A percentile compares a stretch with the other conserved stretches of the same genome.
Evolutionary conservation across 1,140 invertebrate genomes (phyloP).

Genomic region (Lepidotrigona ventralis): DNA sequence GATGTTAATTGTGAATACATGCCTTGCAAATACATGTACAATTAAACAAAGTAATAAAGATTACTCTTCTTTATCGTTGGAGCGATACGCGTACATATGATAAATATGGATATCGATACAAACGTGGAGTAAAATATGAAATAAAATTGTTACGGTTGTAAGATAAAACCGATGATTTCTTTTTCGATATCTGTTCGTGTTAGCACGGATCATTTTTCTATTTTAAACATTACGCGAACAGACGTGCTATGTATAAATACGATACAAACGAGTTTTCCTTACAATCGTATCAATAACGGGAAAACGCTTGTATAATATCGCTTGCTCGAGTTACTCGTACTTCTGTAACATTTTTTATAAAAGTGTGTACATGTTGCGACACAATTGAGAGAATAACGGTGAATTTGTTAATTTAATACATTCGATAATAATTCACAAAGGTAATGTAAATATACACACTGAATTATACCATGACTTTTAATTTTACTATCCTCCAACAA

Average conservation of each 20-base stretch:
- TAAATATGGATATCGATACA: slow-evolving; percentile 44
- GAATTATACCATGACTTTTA: background rate
- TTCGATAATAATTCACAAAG: slow-evolving; percentile 58
- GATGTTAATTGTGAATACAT: slow-evolving; percentile 43
- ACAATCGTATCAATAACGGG: slow-evolving; percentile 44
- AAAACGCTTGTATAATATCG: slow-evolving; percentile 47
- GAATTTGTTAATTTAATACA: slow-evolving; percentile 67
- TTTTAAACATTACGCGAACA: background rate
- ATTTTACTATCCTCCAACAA: slow-evolving; percentile 20
- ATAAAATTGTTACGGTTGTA: slow-evolving; percentile 50
- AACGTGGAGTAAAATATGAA: slow-evolving; percentile 37
- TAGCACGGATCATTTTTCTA: background rate
- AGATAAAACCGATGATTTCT: slow-evolving; percentile 22
- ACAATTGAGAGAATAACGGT: slow-evolving; percentile 25
- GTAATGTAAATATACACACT: slow-evolving; percentile 70
- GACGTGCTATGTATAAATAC: background rate
- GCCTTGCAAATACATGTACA: slow-evolving; percentile 33
- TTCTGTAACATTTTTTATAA: slow-evolving; percentile 56
- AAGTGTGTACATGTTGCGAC: slow-evolving; percentile 26
- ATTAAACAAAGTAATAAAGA: slow-evolving; percentile 27
- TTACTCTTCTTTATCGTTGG: slow-evolving; percentile 35
- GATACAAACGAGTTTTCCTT: slow-evolving; percentile 52
- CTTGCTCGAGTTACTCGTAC: slow-evolving; percentile 42
- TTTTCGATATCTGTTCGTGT: background rate
- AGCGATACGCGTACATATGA: slow-evolving; percentile 39